Percentiles rank a stretch among this genome's conserved stretches.
Evolutionary conservation across 2,797 vertebrate genomes (phyloP).

Genomic region (Spondyliosoma cantharus): DNA sequence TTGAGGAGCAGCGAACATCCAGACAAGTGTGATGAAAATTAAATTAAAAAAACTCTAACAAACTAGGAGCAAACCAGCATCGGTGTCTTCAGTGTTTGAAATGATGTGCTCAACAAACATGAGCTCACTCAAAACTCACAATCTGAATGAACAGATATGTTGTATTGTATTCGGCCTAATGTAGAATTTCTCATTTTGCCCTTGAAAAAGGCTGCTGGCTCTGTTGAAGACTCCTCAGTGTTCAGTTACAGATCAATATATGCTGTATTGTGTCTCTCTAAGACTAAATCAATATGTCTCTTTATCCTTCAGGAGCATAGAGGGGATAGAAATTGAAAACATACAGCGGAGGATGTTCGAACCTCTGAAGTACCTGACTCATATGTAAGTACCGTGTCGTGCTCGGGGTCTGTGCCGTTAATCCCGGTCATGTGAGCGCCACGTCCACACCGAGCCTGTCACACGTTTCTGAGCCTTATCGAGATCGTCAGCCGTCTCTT

Average conservation of each 20-base stretch:
- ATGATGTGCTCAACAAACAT: neutral
- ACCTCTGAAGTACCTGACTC: constrained; percentile 93
- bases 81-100: neutral
- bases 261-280: neutral
- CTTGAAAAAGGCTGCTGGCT: neutral
- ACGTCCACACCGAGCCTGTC: neutral
- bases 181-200: neutral
- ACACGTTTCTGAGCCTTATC: neutral
- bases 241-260: neutral
- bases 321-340: constrained; percentile 94
- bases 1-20: neutral
- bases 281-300: constrained; percentile 5
- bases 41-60: neutral
- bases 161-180: too few relatives aligned
- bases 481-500: constrained; percentile 29
- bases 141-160: neutral
- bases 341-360: constrained; percentile 96
- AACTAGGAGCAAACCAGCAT: neutral
- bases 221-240: neutral
- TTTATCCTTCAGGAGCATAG: constrained; percentile 90
- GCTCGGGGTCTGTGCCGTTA: constrained; percentile 6
- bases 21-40: neutral
- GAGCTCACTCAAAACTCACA: neutral
- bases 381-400: constrained; percentile 89
- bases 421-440: neutral